Base-by-base conservation (phyloP, 2,888 invertebrate species). In the Hirtodrosophila confusa region DNA sequence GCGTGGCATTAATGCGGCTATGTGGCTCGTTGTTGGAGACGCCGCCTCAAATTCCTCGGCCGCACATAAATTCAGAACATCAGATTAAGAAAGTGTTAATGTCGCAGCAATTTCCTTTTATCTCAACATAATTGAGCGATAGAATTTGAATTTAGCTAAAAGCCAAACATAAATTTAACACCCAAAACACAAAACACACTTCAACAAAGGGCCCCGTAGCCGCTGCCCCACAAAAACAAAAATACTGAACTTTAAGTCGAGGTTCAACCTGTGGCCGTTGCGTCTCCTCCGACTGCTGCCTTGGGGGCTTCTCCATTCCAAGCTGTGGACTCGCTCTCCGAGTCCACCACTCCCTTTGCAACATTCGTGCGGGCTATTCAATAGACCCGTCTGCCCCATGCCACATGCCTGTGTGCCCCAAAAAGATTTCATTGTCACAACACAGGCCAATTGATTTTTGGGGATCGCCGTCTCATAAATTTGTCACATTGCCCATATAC, bases 121-220 rank as follows among this genome's bases (percentile, higher is more conserved):
- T 89, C 89, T 80, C 82, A 80, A 90, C 90, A 89, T 89, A 89
- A 89, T 89, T 89, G 90, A 90, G 89, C 90, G 89, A 90, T 89
- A 89, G 90, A 90, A 89, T 86, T 83, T 80, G 80, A 86, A 87
- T 89, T 90, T 89, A 89, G 86, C 88, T 90, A 89, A 89, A 87
- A 87, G 86, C 84, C 79, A 80, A 84, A 87, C 89, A 89, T 89
- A 89, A 89, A 89, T 90, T 87, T 84, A 78, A 89, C 87, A 88
- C 79, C 83, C 87, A 88, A 80, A 78, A 82, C 73, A 65, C 73
- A 64, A 71, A 71, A 71, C 71, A 76, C 77, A 73, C 77, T 61
- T 44, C 69, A 58, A 77, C 77, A 75, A 75, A 77, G 58, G 47
- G 66, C 33, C 36, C 39, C 69, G 12, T 36, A 54, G 39, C 43